Evolutionary conservation across 2,797 vertebrate species (phyloP), one percentile per base, ranked within the genome.

Genomic region (Melopsittacus undulatus): DNA sequence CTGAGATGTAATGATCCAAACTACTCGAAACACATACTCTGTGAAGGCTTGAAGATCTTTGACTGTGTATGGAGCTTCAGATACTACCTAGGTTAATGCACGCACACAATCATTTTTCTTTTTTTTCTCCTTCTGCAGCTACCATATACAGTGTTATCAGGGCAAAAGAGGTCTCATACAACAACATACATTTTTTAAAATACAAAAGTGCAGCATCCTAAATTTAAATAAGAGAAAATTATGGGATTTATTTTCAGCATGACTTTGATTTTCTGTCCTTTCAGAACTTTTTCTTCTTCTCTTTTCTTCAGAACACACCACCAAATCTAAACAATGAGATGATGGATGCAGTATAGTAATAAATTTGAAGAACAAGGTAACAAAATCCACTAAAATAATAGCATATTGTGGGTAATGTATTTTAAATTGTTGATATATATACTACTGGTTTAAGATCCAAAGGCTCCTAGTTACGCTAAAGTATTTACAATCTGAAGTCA

Each of bases 1-100:
- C 56, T 98, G 97, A 72, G 97, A 97, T 5, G 97, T 97, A 85
- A 98, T 81, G 51, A 98, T 98, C 98, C 98, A 98, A 79, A 97
- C 91, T 19, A 98, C 96, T 94, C 96, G 96, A 90, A 98, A 98
- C 38, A 96, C 43, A 0, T 98, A 98, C 34, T 96, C 97, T 4
- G 97, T 98, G 95, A 98, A 98, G 36, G 98, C 96, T 49, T 98
- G 97, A 73, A 98, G 97, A 27, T 97, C 59, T 82, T 84, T 69
- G 13, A 98, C 87, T 3, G 91, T 94, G 5, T 97, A 98, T 6
- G 93, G 95, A 12, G 91, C 85, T 73, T 91, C 96, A 88, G 97
- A 97, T 16, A 98, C 80, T 2, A 97, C 95, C 98, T 98, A 95
- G 51, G 86, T 69, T 61, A 96, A 91, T 27, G 10, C 74, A 94